phyloP scores from a whole-genome alignment of 2,113 vertebrate genomes.

The Bubo bubo region DNA sequence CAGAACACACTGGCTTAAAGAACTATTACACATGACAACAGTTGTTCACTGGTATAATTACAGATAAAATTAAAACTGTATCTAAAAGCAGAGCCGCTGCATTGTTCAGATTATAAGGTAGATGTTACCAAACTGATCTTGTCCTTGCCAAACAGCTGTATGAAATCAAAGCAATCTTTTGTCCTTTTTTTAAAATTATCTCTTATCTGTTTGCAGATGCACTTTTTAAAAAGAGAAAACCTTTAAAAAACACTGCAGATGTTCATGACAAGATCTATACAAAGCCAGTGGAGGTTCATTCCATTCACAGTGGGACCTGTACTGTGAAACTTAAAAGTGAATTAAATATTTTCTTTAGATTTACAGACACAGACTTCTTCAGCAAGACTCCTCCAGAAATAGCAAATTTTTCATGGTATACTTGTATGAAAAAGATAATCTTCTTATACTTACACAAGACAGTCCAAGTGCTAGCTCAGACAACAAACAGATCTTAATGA shows the following conservation, averaged over 20 bases:
- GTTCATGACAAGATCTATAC: neutral
- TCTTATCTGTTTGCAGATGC: neutral
- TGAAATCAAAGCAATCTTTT: neutral
- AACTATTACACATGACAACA: neutral
- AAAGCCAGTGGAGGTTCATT: neutral
- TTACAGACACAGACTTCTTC: neutral
- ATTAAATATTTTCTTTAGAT: neutral
- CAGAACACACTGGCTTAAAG: neutral
- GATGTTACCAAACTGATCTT: neutral
- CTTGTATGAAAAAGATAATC: neutral
- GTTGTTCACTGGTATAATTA: neutral
- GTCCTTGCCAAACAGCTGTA: neutral
- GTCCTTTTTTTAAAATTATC: neutral
- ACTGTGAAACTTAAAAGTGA: neutral
- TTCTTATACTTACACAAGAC: neutral
- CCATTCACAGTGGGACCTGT: neutral
- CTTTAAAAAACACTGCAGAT: neutral
- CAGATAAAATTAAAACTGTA: neutral
- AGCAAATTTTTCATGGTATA: neutral
- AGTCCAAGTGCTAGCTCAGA: neutral
- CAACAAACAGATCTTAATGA: neutral
- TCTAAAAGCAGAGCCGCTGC: neutral
- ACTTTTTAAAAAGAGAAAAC: neutral
- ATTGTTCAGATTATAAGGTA: neutral
- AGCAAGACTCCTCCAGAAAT: neutral